phyloP scores from a whole-genome alignment of 2,797 vertebrate species.

The Siniperca obscura region DNA sequence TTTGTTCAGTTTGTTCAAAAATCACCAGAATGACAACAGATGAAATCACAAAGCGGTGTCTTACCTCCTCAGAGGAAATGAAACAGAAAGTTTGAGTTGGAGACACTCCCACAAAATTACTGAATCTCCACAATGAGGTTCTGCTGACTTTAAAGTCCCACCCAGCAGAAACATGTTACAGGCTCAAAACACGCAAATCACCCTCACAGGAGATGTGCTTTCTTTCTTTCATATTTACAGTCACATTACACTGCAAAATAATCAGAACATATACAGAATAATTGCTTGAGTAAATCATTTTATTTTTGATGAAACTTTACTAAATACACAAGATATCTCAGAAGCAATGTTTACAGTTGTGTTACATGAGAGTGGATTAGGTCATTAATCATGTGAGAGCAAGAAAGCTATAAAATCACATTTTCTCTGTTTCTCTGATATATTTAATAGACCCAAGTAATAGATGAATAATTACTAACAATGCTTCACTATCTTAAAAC shows the following conservation, averaged over 20 bases:
- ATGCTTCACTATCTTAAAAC: not conserved
- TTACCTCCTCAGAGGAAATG: constrained; percentile 1
- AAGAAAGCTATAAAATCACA: not conserved
- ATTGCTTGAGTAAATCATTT: not conserved
- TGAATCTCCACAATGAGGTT: not conserved
- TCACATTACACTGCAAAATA: not conserved
- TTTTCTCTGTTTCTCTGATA: not conserved
- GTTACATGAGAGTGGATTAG: not conserved
- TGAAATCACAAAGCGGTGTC: no score
- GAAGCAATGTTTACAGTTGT: not conserved
- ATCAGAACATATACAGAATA: not conserved
- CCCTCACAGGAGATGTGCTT: no score
- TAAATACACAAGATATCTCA: no score
- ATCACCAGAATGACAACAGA: not conserved
- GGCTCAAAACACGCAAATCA: no score
- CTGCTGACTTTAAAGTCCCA: not conserved
- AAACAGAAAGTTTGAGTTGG: not conserved
- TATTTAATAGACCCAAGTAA: not conserved
- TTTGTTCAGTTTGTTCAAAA: not conserved
- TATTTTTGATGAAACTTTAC: not conserved
- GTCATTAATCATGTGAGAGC: not conserved
- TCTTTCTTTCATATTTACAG: not conserved
- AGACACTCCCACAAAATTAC: not conserved
- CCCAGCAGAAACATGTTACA: not conserved
- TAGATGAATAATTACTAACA: not conserved